Evolutionary conservation across 2,797 vertebrate genomes (phyloP), one percentile per base, ranked within the genome.

Genomic region (Florisuga fusca): DNA sequence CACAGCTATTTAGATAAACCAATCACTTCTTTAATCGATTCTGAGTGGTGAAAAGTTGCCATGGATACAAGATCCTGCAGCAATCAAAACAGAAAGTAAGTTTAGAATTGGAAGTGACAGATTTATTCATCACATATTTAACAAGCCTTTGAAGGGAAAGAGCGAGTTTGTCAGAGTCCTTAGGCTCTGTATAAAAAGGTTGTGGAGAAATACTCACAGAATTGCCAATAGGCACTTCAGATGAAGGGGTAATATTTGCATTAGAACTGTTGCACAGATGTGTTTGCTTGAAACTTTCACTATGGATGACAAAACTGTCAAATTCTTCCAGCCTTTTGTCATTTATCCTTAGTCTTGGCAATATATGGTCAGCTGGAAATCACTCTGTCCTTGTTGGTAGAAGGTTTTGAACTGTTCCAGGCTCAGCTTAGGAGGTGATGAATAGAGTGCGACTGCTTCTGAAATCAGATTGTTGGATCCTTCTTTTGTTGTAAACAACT

Each of bases 71-170:
- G 95, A 96, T 96, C 95, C 96, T 97, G 94, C 85, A 96, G 95
- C 97, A 96, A 97, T 98, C 97, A 98, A 96, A 98, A 97, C 97
- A 98, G 97, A 98, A 98, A 98, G 98, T 97, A 97, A 97, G 97
- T 97, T 98, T 97, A 97, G 98, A 98, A 99, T 98, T 98, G 97
- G 97, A 98, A 98, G 97, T 99, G 98, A 98, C 98, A 98, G 98
- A 98, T 99, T 98, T 99, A 98, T 99, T 99, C 98, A 98, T 98
- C 98, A 98, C 95, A 97, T 96, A 98, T 98, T 98, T 99, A 99
- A 98, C 98, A 98, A 98, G 98, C 98, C 98, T 99, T 98, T 97
- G 97, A 98, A 98, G 98, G 98, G 97, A 97, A 95, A 97, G 97
- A 97, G 97, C 96, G 95, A 94, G 97, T 96, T 97, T 97, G 97